Percentiles rank a stretch among this genome's conserved stretches.
Conservation (phyloP, 2,797 vertebrate genomes). For the Arctocebus calabarensis region DNA sequence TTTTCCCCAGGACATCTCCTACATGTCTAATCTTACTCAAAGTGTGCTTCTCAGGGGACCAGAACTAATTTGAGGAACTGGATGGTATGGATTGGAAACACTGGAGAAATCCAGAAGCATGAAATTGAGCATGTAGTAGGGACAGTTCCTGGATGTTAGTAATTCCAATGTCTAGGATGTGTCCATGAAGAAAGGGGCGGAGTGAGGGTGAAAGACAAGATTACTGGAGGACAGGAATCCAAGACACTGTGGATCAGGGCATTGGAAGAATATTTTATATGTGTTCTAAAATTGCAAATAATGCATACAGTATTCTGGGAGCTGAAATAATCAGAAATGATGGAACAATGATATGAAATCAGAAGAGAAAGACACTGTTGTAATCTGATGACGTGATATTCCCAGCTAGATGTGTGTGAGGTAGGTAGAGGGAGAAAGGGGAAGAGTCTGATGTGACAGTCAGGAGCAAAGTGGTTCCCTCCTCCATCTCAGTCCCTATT, state of each 20-base stretch:
- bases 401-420: not conserved
- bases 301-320: not conserved
- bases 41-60: not conserved
- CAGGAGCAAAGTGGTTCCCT: not conserved
- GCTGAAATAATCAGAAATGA: not conserved
- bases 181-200: not conserved
- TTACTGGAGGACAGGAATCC: not conserved
- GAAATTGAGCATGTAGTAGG: not conserved
- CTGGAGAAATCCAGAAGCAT: not conserved
- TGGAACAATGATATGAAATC: not conserved
- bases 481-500: not conserved
- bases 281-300: conserved; percentile 11
- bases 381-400: conserved; percentile 18
- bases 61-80: not conserved
- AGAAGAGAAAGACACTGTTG: conserved; percentile 33
- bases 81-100: not conserved
- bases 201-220: not conserved
- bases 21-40: not conserved
- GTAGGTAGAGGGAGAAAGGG: not conserved
- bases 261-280: not conserved
- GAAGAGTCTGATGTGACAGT: not conserved
- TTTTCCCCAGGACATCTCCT: not conserved
- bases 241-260: not conserved
- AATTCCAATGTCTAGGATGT: not conserved
- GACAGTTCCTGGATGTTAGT: not conserved